These are phyloP conservation scores for Coreoperca whiteheadi DNA, from an alignment of 2,113 vertebrate species.

Conservation along the genomic window DNA sequence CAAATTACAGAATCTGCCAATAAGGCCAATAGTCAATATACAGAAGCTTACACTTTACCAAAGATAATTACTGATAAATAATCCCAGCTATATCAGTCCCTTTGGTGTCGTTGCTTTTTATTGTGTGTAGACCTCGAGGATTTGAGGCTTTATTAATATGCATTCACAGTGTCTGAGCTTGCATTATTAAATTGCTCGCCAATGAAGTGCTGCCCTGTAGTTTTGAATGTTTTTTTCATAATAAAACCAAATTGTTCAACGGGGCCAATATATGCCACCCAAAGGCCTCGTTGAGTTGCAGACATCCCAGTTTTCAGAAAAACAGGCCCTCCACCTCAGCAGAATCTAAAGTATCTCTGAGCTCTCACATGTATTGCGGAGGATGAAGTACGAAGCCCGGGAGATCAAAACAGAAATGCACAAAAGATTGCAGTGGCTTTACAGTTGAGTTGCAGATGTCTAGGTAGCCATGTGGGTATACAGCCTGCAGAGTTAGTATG, in stretches of 20 bases:
- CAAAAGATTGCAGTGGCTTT: not conserved
- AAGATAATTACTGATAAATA: conserved; percentile 43
- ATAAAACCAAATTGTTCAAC: conserved; percentile 20
- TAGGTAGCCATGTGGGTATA: not conserved
- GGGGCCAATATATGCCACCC: conserved; percentile 6
- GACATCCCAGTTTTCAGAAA: conserved; percentile 5
- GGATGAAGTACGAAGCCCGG: not conserved
- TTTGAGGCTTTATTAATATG: conserved; percentile 45
- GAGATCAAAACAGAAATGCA: not conserved
- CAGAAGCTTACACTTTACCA: not conserved
- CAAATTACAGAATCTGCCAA: not conserved
- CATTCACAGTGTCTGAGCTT: conserved; percentile 32
- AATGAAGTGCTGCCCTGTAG: conserved; percentile 25
- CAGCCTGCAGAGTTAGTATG: not conserved
- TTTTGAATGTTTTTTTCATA: conserved; percentile 12
- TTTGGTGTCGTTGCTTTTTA: conserved; percentile 36
- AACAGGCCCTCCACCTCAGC: conserved; percentile 9
- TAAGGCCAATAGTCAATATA: not conserved
- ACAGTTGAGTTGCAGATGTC: not conserved
- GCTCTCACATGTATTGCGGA: not conserved
- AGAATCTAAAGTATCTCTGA: not conserved
- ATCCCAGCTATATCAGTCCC: conserved; percentile 23
- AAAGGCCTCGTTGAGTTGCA: conserved; percentile 1
- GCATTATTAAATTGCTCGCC: conserved; percentile 51
- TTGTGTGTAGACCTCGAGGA: conserved; percentile 32